These are phyloP conservation scores for Sebastes iracundus DNA, from an alignment of 2,797 vertebrate species.

Conservation along the genomic window DNA sequence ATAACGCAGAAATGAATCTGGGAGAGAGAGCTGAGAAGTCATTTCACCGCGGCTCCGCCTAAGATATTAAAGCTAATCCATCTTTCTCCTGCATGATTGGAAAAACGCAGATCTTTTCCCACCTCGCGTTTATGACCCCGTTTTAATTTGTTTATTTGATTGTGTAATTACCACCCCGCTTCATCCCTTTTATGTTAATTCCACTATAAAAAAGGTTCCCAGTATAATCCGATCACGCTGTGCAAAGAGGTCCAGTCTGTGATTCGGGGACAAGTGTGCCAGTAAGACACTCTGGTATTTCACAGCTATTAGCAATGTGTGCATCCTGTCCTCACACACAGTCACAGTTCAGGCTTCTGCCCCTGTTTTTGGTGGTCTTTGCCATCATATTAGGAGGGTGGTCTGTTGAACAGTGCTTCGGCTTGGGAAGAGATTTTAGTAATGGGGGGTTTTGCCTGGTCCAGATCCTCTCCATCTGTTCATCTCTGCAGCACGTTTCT, in stretches of 20 bases:
- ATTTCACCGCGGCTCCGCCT: constrained; percentile 35
- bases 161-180: constrained; percentile 27
- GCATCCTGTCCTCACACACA: constrained; percentile 46
- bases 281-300: constrained; percentile 40
- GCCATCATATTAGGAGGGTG: constrained; percentile 53
- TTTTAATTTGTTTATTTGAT: constrained; percentile 58
- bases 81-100: constrained; percentile 30
- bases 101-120: constrained; percentile 41
- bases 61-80: constrained; percentile 56
- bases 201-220: constrained; percentile 34
- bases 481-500: constrained; percentile 53
- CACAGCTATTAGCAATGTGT: constrained; percentile 48
- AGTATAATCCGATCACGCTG: constrained; percentile 44
- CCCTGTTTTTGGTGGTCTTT: constrained; percentile 60
- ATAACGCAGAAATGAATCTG: constrained; percentile 47
- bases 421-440: constrained; percentile 55
- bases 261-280: constrained; percentile 35
- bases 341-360: constrained; percentile 50
- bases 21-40: constrained; percentile 27
- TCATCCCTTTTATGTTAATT: constrained; percentile 22
- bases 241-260: constrained; percentile 22
- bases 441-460: constrained; percentile 39
- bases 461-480: constrained; percentile 75
- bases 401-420: constrained; percentile 58
- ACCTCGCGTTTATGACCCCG: constrained; percentile 16